Conservation (phyloP, 2,113 vertebrate species). For the Laticauda laticaudata region DNA sequence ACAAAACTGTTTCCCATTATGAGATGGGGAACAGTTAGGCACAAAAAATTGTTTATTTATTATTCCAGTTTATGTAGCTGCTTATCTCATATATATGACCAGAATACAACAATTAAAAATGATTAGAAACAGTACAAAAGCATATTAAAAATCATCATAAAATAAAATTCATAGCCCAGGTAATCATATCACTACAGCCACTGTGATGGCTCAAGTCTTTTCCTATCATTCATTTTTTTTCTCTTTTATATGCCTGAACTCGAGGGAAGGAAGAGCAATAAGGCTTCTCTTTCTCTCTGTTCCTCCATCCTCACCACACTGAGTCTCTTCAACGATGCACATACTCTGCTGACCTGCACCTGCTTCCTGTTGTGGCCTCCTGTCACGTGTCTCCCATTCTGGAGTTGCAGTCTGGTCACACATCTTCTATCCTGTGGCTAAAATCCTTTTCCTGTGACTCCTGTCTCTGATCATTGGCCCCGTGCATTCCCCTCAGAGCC, state of each 20-base stretch:
- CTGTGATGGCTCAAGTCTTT: neutral
- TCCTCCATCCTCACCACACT: neutral
- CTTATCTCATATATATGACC: neutral
- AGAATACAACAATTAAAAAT: neutral
- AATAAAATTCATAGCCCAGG: neutral
- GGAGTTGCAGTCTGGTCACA: neutral
- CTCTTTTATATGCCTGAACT: neutral
- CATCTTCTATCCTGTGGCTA: neutral
- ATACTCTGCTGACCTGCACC: neutral
- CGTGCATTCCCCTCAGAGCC: neutral
- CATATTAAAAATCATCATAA: neutral
- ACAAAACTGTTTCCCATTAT: neutral
- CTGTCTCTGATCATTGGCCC: neutral
- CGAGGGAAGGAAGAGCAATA: neutral
- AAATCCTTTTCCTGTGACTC: neutral
- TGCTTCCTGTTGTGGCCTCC: neutral
- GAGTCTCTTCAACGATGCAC: neutral
- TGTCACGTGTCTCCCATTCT: neutral
- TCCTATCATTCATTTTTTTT: neutral
- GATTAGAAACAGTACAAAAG: neutral
- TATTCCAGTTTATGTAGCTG: neutral
- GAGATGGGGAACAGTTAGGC: neutral
- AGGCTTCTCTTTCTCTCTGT: neutral
- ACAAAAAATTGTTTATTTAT: neutral
- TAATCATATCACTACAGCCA: neutral